Base-by-base conservation (phyloP, 2,888 invertebrate genomes). In the Melangyna quadrimaculata region DNA sequence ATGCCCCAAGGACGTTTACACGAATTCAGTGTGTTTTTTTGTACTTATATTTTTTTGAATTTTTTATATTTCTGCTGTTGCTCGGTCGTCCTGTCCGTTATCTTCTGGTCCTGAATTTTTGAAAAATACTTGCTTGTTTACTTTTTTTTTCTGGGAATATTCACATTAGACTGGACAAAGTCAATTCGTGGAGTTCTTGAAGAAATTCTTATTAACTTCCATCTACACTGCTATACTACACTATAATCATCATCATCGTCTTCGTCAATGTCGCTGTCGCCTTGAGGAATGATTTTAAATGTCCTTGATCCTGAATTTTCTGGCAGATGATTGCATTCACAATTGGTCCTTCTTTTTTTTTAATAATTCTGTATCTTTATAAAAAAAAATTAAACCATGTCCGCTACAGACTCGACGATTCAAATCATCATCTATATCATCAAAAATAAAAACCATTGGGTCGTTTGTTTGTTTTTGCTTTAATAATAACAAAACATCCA, bases 1-100 rank as follows among this genome's bases (percentile, higher is more conserved):
- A 77, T 71, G 83, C 70, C 79, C 37, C 53, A 67, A 84, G 78
- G 83, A 84, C 71, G 75, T 75, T 75, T 84, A 79, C 78, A 84
- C 53, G 78, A 78, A 71, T 78, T 78, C 63, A 55, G 40, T 19
- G 10, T 40, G 12, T 70, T 70, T 53, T 63, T 17, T 43, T 63
- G 32, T 51, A 35, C 24, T 29, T 61, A 19, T 27, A 19, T 48
- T 19, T 19, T 45, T 53, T 43, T 53, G 17, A 12, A 2, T 14
- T 22, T 19, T 29, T 14, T 59, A 12, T 19, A 1, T 32, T 43
- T 0, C 12, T 63, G 12, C 61, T 63, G 43, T 29, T 24, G 14
- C 37, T 37, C 7, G 22, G n/a, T 6, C 55, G 24, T 17, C 40
- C 22, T 59, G 35, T 40, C 59, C 29, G 35, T 27, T 63, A 29